A percentile compares a stretch with the other conserved stretches of the same genome.
Evolutionary conservation across 2,113 vertebrate genomes (phyloP).

Genomic region (Ardeotis arabs): DNA sequence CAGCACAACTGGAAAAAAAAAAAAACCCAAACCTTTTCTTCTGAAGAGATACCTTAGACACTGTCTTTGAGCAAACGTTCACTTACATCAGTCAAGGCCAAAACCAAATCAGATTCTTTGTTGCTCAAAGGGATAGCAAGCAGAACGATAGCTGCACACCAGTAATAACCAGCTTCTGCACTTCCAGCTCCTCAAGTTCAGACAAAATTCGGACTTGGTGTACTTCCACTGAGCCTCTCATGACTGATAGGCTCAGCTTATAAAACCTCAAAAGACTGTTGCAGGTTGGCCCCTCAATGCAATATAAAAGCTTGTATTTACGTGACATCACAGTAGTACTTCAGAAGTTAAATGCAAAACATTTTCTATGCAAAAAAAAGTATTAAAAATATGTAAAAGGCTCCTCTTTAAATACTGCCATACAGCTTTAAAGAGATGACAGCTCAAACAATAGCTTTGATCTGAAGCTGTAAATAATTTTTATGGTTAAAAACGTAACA

Average conservation of each 20-base stretch:
- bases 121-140: background rate
- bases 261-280: background rate
- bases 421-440: background rate
- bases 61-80: background rate
- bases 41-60: background rate
- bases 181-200: background rate
- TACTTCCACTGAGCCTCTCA: background rate
- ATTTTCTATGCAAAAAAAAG: background rate
- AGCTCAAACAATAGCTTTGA: constrained; percentile 21
- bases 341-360: background rate
- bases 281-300: background rate
- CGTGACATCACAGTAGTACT: background rate
- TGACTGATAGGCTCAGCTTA: background rate
- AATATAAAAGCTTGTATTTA: background rate
- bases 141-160: background rate
- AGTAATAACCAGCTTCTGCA: background rate
- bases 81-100: background rate
- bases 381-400: background rate
- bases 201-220: background rate
- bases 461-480: constrained; percentile 33
- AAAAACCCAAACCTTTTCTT: background rate
- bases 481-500: background rate
- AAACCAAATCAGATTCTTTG: background rate
- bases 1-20: background rate
- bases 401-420: background rate